Conservation (phyloP, 1,140 invertebrate genomes). For the Drosophila cardini region DNA sequence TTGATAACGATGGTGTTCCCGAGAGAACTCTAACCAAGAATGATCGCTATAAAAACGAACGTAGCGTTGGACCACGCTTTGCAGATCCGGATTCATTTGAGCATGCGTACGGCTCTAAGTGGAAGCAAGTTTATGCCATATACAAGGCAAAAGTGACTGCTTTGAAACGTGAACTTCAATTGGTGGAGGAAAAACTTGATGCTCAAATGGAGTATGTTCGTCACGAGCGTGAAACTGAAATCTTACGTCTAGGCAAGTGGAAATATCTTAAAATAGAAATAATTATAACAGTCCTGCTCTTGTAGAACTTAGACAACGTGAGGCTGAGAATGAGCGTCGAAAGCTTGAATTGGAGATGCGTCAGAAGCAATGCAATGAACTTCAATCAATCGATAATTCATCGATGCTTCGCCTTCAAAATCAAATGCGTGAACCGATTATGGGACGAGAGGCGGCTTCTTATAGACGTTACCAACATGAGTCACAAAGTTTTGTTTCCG, state of each 20-base stretch:
- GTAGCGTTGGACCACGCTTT: slow-evolving; percentile 94
- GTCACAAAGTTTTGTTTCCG: slow-evolving; percentile 29
- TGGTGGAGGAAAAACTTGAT: slow-evolving; percentile 95
- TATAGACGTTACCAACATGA: slow-evolving; percentile 88
- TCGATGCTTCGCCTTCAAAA: slow-evolving; percentile 89
- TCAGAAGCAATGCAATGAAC: slow-evolving; percentile 91
- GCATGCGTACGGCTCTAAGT: slow-evolving; percentile 96
- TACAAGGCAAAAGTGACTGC: slow-evolving; percentile 95
- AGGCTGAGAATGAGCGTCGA: slow-evolving; percentile 93
- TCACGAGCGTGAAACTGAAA: slow-evolving; percentile 95
- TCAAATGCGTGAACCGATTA: slow-evolving; percentile 86
- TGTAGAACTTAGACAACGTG: slow-evolving; percentile 88
- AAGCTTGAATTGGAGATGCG: slow-evolving; percentile 95
- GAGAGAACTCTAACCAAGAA: slow-evolving; percentile 95
- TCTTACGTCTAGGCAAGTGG: slow-evolving; percentile 91
- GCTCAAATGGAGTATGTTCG: slow-evolving; percentile 97
- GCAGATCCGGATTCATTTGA: slow-evolving; percentile 95
- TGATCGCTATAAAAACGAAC: slow-evolving; percentile 92
- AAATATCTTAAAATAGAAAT: neutral
- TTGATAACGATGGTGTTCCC: slow-evolving; percentile 95
- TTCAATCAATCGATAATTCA: slow-evolving; percentile 90
- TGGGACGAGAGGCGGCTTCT: neutral
- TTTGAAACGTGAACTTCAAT: slow-evolving; percentile 94
- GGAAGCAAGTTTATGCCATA: slow-evolving; percentile 97
- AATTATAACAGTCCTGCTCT: neutral